These are phyloP conservation scores for Oplegnathus fasciatus DNA, from an alignment of 2,113 vertebrate species.

Conservation along the genomic window DNA sequence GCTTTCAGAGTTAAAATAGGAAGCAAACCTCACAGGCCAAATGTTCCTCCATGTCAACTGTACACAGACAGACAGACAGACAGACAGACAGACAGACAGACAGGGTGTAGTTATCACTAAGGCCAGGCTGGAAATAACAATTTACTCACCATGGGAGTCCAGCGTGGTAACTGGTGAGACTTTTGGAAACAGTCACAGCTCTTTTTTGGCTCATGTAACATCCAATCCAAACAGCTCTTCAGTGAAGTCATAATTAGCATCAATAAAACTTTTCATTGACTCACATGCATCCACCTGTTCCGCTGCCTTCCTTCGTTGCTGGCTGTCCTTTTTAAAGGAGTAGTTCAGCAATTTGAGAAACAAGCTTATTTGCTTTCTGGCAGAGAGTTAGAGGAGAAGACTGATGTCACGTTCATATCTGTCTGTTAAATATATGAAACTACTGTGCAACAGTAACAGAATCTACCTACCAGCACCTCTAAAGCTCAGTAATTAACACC, in stretches of 20 bases:
- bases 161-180: slow-evolving; percentile 45
- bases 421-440: not conserved
- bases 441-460: not conserved
- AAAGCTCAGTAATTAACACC: not conserved
- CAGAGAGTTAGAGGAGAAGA: too few relatives aligned
- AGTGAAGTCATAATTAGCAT: not conserved
- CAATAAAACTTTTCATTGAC: slow-evolving; percentile 14
- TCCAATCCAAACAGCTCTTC: slow-evolving; percentile 8
- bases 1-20: slow-evolving; percentile 71
- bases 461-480: not conserved
- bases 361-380: too few relatives aligned
- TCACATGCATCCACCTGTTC: slow-evolving; percentile 4
- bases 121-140: slow-evolving; percentile 74
- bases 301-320: too few relatives aligned
- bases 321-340: not conserved
- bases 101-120: slow-evolving; percentile 59
- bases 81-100: slow-evolving; percentile 37
- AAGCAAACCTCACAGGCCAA: slow-evolving; percentile 64
- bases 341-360: not conserved
- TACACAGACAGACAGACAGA: slow-evolving; percentile 32
- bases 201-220: slow-evolving; percentile 26
- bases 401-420: not conserved
- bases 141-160: slow-evolving; percentile 47
- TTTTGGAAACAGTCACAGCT: slow-evolving; percentile 16
- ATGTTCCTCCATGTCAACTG: slow-evolving; percentile 67